Base-by-base conservation (phyloP, 2,888 invertebrate species). In the Tenthredo mesomela region DNA sequence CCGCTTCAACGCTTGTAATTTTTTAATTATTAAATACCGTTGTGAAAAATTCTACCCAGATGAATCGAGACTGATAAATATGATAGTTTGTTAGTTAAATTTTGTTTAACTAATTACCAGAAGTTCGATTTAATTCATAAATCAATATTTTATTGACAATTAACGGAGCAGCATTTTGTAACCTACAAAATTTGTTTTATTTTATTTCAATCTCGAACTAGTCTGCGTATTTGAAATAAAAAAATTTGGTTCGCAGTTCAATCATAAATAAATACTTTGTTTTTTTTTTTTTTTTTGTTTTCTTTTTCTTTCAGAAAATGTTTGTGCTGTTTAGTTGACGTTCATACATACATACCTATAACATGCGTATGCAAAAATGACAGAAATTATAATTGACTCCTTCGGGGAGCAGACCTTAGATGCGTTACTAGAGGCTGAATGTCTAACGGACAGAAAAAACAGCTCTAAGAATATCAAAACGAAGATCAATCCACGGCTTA, bases 321-420 rank as follows among this genome's bases (percentile, higher is more conserved):
- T 40, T 80, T 37, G 7, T 10, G 33, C 40, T 21, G 40, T 58
- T 12, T 21, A 80, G 40, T 29, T 80, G 58, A 80, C 71, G 5
- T 12, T 12, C 15, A 25, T 33, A 65, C 5, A 18, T 6, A 33
- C 15, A 7, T 54, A 33, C 15, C 2, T 54, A 33, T n/a, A 54
- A 9, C 15, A n/a, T 61, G n/a, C 15, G 4, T 80, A 18, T 18
- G 37, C n/a, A 6, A 61, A 80, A 80, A 80, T 80, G 80, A 80
- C 40, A 10, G 61, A 40, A 15, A 80, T 61, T 10, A 25, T 18
- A 61, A 80, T 61, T 40, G 80, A 50, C n/a, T 61, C 80, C 21
- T 80, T 80, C 61, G 80, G 80, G 37, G 80, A 80, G 40, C 80
- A 80, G 40, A 80, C 80, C n/a, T 25, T 80, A n/a, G 80, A 80